These are phyloP conservation scores for Poeciliopsis prolifica DNA, from an alignment of 2,113 vertebrate genomes.

Conservation along the genomic window DNA sequence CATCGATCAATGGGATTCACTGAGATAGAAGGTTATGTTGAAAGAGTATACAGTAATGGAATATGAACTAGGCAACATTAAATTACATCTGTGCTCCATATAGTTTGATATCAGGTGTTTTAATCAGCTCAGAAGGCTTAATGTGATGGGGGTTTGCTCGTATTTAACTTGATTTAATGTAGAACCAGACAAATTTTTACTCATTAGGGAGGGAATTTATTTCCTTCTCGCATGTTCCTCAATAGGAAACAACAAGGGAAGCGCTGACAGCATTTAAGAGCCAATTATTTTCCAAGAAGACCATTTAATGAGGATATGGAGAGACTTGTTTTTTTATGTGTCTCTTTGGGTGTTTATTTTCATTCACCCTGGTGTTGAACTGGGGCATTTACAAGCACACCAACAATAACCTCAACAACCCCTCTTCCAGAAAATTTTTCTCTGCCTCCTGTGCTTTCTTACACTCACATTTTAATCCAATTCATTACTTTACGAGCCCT, in stretches of 20 bases:
- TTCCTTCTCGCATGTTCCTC: background rate
- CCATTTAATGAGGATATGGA: constrained; percentile 19
- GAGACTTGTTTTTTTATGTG: constrained; percentile 20
- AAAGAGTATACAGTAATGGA: constrained; percentile 61
- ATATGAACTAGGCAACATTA: constrained; percentile 63
- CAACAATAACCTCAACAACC: constrained; percentile 14
- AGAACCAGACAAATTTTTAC: constrained; percentile 20
- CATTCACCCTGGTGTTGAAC: constrained; percentile 40
- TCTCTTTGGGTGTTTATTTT: constrained; percentile 28
- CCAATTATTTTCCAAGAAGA: constrained; percentile 23
- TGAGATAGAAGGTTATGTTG: constrained; percentile 61
- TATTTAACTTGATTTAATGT: constrained; percentile 46
- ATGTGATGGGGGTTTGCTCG: constrained; percentile 45
- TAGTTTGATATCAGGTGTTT: constrained; percentile 55
- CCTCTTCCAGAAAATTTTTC: background rate
- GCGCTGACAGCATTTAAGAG: constrained; percentile 21
- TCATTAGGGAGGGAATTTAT: constrained; percentile 41
- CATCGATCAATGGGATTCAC: constrained; percentile 51
- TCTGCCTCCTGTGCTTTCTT: constrained; percentile 55
- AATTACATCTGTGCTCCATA: constrained; percentile 40
- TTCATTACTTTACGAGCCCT: constrained; percentile 71
- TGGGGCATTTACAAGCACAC: constrained; percentile 61
- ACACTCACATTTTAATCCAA: constrained; percentile 79
- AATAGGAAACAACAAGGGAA: constrained; percentile 18
- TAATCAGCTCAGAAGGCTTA: constrained; percentile 49